phyloP scores from a whole-genome alignment of 2,888 invertebrate species.

The Sialis fuliginosa region DNA sequence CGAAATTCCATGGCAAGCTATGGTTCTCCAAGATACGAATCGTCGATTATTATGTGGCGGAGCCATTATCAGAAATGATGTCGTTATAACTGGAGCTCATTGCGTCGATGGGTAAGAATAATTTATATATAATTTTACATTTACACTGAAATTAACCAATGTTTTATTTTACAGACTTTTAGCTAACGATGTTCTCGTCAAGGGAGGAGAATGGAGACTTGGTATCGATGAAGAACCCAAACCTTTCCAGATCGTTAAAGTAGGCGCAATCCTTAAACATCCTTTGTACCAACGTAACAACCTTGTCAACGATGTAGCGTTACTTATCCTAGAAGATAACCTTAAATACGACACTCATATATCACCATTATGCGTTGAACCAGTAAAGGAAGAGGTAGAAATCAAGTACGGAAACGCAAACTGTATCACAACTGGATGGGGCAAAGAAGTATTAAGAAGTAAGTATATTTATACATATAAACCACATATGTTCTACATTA shows the following conservation, averaged over 20 bases:
- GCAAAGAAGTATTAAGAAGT: conserved; percentile 62
- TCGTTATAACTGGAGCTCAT: conserved; percentile 60
- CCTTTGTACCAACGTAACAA: conserved; percentile 45
- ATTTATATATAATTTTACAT: neutral
- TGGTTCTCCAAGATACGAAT: conserved; percentile 55
- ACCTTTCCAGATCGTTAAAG: conserved; percentile 60
- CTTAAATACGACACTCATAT: conserved; percentile 49
- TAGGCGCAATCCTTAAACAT: conserved; percentile 49
- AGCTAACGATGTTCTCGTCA: conserved; percentile 50
- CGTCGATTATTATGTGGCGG: conserved; percentile 62
- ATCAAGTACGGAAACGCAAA: conserved; percentile 25
- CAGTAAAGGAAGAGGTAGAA: conserved; percentile 36
- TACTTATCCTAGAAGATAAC: conserved; percentile 47
- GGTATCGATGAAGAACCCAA: conserved; percentile 65
- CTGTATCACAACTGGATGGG: conserved; percentile 72
- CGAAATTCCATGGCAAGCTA: conserved; percentile 78
- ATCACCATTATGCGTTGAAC: conserved; percentile 51
- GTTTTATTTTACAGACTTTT: conserved; percentile 28
- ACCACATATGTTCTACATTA: neutral
- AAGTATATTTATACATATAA: conserved; percentile 18
- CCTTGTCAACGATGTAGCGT: conserved; percentile 49
- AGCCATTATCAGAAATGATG: conserved; percentile 54
- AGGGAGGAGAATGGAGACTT: conserved; percentile 71
- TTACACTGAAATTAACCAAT: neutral
- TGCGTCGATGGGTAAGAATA: conserved; percentile 55